Evolutionary conservation across 1,140 invertebrate genomes (phyloP), one percentile per base, ranked within the genome.

Genomic region (Eriocheir sinensis): DNA sequence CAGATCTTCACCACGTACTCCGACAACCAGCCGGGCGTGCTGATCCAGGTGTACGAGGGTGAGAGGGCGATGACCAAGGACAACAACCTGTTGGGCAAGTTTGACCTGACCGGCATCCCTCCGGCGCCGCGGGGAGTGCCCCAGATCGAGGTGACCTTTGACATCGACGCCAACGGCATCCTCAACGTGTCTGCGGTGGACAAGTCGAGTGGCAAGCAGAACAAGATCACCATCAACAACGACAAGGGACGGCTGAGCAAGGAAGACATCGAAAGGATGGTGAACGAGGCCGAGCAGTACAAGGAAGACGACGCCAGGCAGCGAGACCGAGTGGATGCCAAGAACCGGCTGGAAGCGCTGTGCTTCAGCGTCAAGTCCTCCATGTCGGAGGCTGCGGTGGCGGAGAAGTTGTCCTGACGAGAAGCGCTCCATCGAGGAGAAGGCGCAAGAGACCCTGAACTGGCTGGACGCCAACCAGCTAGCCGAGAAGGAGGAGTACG

Each of bases 391-490:
- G 81, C 34, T 6, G 36, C 17, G 44, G 41, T 41, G 3, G 34
- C n/a, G n/a, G 44, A 72, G 32, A 90, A 90, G 34, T 27, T 90
- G 9, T 30, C 38, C n/a, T 0, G 89, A 90, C 3, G 89, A 90
- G 53, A 48, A 90, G 3, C 48, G 53, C 3, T 36, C 60, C 6
- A 72, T 30, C 2, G 36, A 72, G 48, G 6, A 30, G 1, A 32
- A 72, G 32, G 32, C 44, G 44, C n/a, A 38, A 90, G 89, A 90
- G 0, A 30, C 89, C 6, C n/a, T 90, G 30, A 72, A 72, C 0
- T 90, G 89, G 89, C 48, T 90, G 21, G 89, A 90, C 32, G 53
- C 44, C 12, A 90, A 90, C 53, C 89, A 90, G 34, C 89, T 90
- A 15, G 89, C 27, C 15, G 89, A 90, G 89, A 90, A 90, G 32